A percentile compares a stretch with the other conserved stretches of the same genome.
phyloP scores from a whole-genome alignment of 2,797 vertebrate genomes.

The Pachyuromys duprasi region DNA sequence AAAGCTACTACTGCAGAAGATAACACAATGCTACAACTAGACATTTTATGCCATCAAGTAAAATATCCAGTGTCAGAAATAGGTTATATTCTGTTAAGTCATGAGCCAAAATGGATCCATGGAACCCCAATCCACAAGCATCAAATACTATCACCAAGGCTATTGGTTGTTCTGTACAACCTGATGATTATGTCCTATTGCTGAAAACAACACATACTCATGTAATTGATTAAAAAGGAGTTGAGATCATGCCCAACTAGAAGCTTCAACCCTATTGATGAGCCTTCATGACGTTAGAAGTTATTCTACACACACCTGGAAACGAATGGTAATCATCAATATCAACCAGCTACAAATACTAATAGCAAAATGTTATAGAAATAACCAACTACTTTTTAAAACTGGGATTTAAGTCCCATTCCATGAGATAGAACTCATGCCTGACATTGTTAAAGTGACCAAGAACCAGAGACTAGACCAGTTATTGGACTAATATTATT shows the following conservation, averaged over 20 bases:
- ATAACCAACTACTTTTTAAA: neutral
- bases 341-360: too few species aligned
- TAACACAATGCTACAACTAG: neutral
- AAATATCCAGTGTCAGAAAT: too few species aligned
- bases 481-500: neutral
- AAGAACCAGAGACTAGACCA: neutral
- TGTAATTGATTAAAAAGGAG: neutral
- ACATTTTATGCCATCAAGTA: neutral
- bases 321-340: neutral
- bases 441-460: neutral
- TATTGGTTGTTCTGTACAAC: too few species aligned
- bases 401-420: neutral
- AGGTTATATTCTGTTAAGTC: neutral
- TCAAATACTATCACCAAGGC: too few species aligned
- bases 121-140: too few species aligned
- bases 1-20: neutral
- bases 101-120: neutral
- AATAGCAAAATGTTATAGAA: neutral
- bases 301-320: neutral
- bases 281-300: neutral
- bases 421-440: neutral
- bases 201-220: neutral
- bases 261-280: neutral
- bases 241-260: neutral
- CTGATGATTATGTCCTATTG: neutral